These are phyloP conservation scores for Mirza zaza DNA, from an alignment of 2,113 vertebrate genomes.

Conservation along the genomic window DNA sequence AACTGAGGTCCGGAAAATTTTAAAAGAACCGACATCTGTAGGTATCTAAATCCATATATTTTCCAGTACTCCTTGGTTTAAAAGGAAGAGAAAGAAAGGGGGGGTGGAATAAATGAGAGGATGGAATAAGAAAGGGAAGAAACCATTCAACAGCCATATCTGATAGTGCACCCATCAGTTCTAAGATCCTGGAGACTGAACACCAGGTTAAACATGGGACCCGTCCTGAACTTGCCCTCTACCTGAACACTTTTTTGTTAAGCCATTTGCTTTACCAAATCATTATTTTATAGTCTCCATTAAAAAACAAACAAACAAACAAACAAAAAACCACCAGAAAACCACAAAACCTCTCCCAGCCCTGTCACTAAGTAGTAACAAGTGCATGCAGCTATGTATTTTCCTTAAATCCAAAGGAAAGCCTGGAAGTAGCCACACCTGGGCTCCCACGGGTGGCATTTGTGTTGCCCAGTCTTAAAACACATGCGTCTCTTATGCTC, in stretches of 20 bases:
- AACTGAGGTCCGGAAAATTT: neutral
- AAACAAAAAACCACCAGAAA: no score
- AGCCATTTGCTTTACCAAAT: neutral
- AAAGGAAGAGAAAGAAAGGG: neutral
- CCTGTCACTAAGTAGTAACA: neutral
- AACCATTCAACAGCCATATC: neutral
- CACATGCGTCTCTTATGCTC: accelerated
- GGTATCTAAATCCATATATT: neutral
- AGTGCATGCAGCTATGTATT: neutral
- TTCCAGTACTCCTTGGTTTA: neutral
- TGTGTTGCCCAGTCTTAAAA: neutral
- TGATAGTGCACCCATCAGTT: accelerated
- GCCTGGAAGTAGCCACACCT: neutral
- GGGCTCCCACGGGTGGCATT: neutral
- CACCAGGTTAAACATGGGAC: neutral
- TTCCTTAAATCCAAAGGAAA: neutral
- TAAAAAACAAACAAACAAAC: neutral
- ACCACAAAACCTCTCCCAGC: neutral
- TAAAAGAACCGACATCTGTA: neutral
- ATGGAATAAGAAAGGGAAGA: no score
- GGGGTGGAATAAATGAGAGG: no score
- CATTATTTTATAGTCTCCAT: neutral
- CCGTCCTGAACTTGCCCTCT: neutral
- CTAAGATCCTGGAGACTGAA: no score
- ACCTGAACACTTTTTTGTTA: neutral